Conservation (phyloP, 1,140 invertebrate genomes). For the Macrocentrus cingulum region DNA sequence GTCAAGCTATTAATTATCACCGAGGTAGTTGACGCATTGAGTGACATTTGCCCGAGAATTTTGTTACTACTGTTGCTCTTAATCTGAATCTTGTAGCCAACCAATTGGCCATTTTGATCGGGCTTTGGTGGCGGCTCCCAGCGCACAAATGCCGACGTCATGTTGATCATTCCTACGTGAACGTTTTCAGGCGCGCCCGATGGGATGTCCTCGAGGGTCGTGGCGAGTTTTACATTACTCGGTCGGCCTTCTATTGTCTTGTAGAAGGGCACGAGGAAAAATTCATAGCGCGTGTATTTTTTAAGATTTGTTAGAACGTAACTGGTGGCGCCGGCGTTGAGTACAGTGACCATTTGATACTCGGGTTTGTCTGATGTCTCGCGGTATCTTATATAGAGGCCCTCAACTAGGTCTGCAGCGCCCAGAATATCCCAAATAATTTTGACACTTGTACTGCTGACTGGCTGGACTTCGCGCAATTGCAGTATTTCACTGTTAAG, state of each 20-base stretch:
- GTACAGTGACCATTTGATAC: constrained; percentile 71
- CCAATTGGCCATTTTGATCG: constrained; percentile 79
- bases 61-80: constrained; percentile 65
- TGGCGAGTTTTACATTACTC: constrained; percentile 71
- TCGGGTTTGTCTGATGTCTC: constrained; percentile 69
- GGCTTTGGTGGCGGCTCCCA: constrained; percentile 80
- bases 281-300: constrained; percentile 85
- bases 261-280: constrained; percentile 86
- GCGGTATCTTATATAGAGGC: constrained; percentile 90
- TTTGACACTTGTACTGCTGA: constrained; percentile 79
- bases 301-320: constrained; percentile 73
- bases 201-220: constrained; percentile 73
- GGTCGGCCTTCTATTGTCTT: constrained; percentile 82
- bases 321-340: constrained; percentile 67
- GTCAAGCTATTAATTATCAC: constrained; percentile 74
- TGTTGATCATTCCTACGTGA: constrained; percentile 80
- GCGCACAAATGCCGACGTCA: constrained; percentile 74
- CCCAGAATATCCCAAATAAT: constrained; percentile 76
- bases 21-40: constrained; percentile 73
- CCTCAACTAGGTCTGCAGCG: constrained; percentile 71
- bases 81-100: constrained; percentile 79
- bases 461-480: constrained; percentile 73
- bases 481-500: constrained; percentile 81
- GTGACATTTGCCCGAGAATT: constrained; percentile 69
- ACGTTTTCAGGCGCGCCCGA: constrained; percentile 79